A percentile compares a stretch with the other conserved stretches of the same genome.
Evolutionary conservation across 2,888 invertebrate species (phyloP).

Genomic region (Lysandra coridon): DNA sequence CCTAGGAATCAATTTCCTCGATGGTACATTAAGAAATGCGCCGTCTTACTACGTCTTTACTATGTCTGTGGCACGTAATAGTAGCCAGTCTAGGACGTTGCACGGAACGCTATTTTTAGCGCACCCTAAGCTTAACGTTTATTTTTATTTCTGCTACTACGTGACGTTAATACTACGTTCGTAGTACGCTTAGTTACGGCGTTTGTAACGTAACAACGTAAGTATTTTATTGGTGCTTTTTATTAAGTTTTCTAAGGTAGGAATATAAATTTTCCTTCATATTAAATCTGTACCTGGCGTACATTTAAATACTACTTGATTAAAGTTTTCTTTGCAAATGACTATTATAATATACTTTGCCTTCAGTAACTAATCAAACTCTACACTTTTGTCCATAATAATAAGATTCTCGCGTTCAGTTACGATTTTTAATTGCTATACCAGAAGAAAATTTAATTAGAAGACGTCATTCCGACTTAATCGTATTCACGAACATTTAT

Average conservation of each 20-base stretch:
- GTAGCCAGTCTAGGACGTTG: neutral
- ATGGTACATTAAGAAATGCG: neutral
- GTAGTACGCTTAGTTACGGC: conserved; percentile 3
- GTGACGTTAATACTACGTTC: conserved; percentile 1
- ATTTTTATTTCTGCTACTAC: conserved; percentile 13
- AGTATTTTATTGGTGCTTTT: neutral
- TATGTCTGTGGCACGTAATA: neutral
- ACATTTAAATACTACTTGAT: neutral
- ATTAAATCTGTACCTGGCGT: neutral
- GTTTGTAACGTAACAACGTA: neutral
- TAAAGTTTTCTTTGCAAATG: neutral
- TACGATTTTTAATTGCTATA: neutral
- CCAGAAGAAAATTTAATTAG: neutral
- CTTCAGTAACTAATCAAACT: neutral
- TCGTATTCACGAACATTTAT: neutral
- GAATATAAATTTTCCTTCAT: neutral
- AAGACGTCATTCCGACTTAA: neutral
- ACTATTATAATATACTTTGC: neutral
- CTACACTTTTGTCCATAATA: neutral
- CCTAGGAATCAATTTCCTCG: too few relatives aligned
- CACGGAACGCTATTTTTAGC: conserved; percentile 9
- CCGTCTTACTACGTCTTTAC: neutral
- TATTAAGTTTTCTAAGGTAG: neutral
- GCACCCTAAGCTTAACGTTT: neutral
- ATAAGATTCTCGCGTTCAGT: neutral